Evolutionary conservation across 2,888 invertebrate species (phyloP).

Genomic region (Meandrusa payeni): DNA sequence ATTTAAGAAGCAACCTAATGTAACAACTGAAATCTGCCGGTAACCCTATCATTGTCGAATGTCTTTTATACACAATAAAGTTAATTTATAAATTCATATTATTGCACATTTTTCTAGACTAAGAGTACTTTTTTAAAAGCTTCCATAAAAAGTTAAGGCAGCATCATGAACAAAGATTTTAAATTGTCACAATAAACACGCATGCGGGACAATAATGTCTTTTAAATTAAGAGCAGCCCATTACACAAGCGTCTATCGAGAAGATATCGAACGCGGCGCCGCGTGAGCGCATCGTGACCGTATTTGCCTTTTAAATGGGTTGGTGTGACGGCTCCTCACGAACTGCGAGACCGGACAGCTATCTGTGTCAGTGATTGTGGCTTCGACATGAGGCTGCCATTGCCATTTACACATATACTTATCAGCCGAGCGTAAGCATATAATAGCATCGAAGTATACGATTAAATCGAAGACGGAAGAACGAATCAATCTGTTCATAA

Average conservation of each 20-base stretch:
- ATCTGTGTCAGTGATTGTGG: constrained; percentile 61
- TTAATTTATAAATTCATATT: too few species aligned
- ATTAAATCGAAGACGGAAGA: too few species aligned
- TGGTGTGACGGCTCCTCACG: constrained; percentile 63
- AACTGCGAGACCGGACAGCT: constrained; percentile 59
- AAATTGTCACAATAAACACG: neutral
- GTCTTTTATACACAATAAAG: too few species aligned
- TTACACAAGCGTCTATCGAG: constrained; percentile 30
- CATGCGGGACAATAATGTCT: constrained; percentile 1
- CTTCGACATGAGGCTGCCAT: neutral
- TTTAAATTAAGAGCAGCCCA: constrained; percentile 11
- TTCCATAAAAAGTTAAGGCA: too few species aligned
- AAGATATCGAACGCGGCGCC: constrained; percentile 26
- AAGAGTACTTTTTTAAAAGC: too few species aligned
- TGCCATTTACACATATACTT: neutral
- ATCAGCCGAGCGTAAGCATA: too few species aligned
- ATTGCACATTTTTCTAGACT: too few species aligned
- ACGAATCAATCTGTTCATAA: too few species aligned
- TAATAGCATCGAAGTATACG: too few species aligned
- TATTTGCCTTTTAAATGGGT: constrained; percentile 70
- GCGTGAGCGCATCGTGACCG: constrained; percentile 64
- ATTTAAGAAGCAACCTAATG: too few species aligned
- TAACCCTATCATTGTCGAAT: too few species aligned
- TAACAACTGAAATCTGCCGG: too few species aligned
- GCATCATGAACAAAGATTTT: neutral